Evolutionary conservation across 2,113 vertebrate species (phyloP).

Genomic region (Onychostruthus taczanowskii): DNA sequence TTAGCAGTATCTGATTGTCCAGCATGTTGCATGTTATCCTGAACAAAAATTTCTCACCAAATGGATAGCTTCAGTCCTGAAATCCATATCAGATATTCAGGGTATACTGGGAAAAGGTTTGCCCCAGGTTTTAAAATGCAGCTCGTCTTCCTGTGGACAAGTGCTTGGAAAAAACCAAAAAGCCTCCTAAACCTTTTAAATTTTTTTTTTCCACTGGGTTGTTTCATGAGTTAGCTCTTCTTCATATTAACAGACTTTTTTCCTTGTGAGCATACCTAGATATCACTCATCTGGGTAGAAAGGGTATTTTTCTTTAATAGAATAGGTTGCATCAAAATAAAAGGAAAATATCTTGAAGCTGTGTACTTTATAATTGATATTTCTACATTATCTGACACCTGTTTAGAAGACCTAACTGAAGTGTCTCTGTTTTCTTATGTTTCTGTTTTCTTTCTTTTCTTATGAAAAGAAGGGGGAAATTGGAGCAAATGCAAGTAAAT

Average conservation of each 20-base stretch:
- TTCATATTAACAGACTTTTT: background rate
- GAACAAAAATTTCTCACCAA: conserved; percentile 35
- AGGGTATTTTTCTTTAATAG: background rate
- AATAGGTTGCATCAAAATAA: background rate
- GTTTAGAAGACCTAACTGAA: background rate
- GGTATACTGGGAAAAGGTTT: background rate
- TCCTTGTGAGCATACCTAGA: background rate
- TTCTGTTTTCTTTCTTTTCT: no score
- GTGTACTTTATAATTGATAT: background rate
- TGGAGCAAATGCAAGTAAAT: background rate
- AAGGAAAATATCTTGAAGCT: background rate
- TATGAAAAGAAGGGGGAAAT: background rate
- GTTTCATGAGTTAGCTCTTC: background rate
- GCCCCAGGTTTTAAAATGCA: background rate
- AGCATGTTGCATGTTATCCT: background rate
- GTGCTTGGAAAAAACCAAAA: background rate
- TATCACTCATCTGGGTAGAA: background rate
- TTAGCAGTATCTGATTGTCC: conserved; percentile 26
- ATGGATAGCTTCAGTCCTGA: background rate
- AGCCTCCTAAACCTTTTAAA: background rate
- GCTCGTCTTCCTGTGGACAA: background rate
- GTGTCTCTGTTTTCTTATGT: background rate
- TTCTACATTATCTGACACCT: rapidly evolving
- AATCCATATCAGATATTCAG: background rate
- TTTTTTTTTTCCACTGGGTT: background rate